Evolutionary conservation across 1,140 invertebrate genomes (phyloP), one percentile per base, ranked within the genome.

Genomic region (Parasteatoda tepidariorum): DNA sequence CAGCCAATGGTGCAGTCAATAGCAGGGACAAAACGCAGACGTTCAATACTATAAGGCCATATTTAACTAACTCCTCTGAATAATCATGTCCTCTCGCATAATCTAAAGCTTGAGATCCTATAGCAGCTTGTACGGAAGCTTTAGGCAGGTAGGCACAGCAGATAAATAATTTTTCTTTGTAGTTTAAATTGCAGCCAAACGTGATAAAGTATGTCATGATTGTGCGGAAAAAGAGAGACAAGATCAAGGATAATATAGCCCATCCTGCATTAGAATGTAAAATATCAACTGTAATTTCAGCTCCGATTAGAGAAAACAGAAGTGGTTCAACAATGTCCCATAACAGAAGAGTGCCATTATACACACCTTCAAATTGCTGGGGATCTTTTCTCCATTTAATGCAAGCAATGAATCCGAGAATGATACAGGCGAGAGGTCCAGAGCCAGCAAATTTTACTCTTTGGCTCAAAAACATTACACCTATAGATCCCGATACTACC

Each of bases 381-480:
- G 31, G 15, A 57, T 73, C 34, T 4, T 57, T 9, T 30, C 70
- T 73, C 3, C 18, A 73, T 22, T 30, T 57, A 9, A 73, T 57
- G 11, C 28, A 15, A 22, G 70, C 70, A 22, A 73, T 22, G 22
- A 73, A 73, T 7, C 48, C 41, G 7, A 59, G 41, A 24, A 30
- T 73, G 30, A 73, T 73, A 24, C 94, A 93, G 2, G 92, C 95
- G 33, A 97, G 89, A 13, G 96, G 95, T 48, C 96, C 96, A 64
- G 94, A 94, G 2, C 95, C 95, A 62, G 89, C 93, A 86, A 95
- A 93, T 48, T 94, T 93, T 41, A 95, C 90, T 68, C 92, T 89
- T 86, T 94, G 93, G 85, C 94, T 96, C 18, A 95, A 95, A 86
- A 97, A 93, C 26, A 97, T 93, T 34, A 94, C 92, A 86, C 96